Percentiles rank a stretch among this genome's conserved stretches.
Conservation (phyloP, 2,888 invertebrate genomes). For the Dorcus hopei region DNA sequence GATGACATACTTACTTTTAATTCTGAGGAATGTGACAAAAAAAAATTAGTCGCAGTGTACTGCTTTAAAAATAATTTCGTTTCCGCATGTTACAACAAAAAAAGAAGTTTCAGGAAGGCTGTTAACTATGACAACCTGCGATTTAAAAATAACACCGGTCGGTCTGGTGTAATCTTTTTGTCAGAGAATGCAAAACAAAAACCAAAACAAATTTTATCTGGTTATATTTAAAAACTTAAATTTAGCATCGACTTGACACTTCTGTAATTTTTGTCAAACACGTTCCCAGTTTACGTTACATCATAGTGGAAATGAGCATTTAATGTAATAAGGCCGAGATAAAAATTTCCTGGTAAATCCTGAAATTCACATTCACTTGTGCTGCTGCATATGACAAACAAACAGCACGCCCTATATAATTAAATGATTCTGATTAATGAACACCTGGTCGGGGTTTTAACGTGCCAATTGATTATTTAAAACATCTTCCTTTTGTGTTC, state of each 20-base stretch:
- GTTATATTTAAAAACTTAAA: not conserved
- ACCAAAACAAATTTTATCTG: not conserved
- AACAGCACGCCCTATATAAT: not conserved
- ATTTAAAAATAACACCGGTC: too few relatives aligned
- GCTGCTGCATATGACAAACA: not conserved
- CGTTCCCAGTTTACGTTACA: not conserved
- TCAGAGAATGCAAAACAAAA: not conserved
- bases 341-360: not conserved
- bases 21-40: too few relatives aligned
- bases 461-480: too few relatives aligned
- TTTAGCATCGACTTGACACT: not conserved
- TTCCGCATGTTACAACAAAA: too few relatives aligned
- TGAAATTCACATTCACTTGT: not conserved
- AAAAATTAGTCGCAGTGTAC: too few relatives aligned
- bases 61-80: too few relatives aligned
- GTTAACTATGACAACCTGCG: too few relatives aligned
- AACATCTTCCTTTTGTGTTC: too few relatives aligned
- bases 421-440: not conserved
- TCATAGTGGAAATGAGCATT: conserved; percentile 1
- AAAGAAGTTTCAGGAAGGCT: too few relatives aligned
- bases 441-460: too few relatives aligned
- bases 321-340: not conserved
- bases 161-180: too few relatives aligned
- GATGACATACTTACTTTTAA: too few relatives aligned
- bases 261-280: not conserved